Base-by-base conservation (phyloP, 2,888 invertebrate species). In the Pristionchus exspectatus region DNA sequence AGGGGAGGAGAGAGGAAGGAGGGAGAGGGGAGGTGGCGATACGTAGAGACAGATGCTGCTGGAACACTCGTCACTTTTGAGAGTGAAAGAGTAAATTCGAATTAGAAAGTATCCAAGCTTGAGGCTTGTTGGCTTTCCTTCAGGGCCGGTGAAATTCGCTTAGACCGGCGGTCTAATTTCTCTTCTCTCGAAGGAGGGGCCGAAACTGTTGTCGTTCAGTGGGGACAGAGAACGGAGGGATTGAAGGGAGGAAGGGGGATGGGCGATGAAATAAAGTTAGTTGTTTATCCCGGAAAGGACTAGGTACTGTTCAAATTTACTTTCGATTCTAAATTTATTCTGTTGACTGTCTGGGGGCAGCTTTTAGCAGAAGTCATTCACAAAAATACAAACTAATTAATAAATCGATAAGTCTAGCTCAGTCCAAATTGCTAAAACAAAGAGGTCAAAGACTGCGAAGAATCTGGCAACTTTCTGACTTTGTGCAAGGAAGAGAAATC, bases 11-110 rank as follows among this genome's bases (percentile, higher is more conserved):
- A 59, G 33, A 24, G 33, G 33, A 54, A 30, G 30, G 33, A 18
- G 83, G 56, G 14, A 33, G 38, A 16, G 24, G 24, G 38, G 91
- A 88, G 54, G 90, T 87, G 89, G 90, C 89, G 21, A 91, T 88
- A 38, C 91, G 92, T 56, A 66, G n/a, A 66, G 72, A 72, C 72
- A 72, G 72, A 72, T 72, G 72, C 72, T 72, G 30, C 72, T 72
- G 30, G 72, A 72, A 72, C 72, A 33, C 33, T 30, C 72, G 72
- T 72, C 72, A 72, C 72, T 72, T 72, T 72, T 72, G 33, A 69
- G 33, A 72, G 18, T 16, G 72, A 30, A 12, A 30, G 56, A 50
- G 44, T 50, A 50, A 69, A 27, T 14, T 69, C 30, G 72, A 72
- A 72, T 72, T 72, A 72, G 72, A 27, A 72, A 30, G n/a, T 24